Conservation (phyloP, 2,888 invertebrate species). For the Scaptomyza parva region DNA sequence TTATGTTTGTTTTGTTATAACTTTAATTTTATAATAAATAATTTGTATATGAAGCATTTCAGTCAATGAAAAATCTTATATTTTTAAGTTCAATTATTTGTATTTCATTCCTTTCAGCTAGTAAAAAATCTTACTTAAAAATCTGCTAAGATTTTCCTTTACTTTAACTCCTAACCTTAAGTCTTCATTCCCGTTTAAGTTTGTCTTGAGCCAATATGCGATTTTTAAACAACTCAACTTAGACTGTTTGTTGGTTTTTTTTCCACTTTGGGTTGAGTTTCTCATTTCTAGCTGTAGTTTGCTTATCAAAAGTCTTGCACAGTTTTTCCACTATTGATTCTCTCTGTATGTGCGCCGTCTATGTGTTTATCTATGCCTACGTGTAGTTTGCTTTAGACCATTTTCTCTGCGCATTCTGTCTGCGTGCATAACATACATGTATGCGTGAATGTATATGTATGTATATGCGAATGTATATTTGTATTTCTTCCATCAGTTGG, state of each 20-base stretch:
- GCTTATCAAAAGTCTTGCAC: conserved; percentile 39
- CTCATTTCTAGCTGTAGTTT: conserved; percentile 5
- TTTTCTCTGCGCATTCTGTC: conserved; percentile 29
- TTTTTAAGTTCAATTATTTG: too few species aligned
- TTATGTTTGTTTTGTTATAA: too few species aligned
- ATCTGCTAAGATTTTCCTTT: too few species aligned
- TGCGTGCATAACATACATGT: conserved; percentile 17
- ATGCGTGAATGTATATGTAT: conserved; percentile 4
- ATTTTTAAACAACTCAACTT: conserved; percentile 21
- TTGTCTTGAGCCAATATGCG: neutral
- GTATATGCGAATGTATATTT: neutral
- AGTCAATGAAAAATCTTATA: too few species aligned
- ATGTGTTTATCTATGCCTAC: conserved; percentile 72
- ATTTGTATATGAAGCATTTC: too few species aligned
- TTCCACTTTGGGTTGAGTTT: neutral
- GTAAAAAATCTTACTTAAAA: too few species aligned
- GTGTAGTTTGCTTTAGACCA: conserved; percentile 40
- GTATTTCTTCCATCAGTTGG: conserved; percentile 49
- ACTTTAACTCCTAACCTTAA: too few species aligned
- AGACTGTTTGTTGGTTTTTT: neutral
- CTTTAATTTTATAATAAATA: too few species aligned
- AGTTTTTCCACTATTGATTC: conserved; percentile 40
- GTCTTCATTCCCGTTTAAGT: neutral
- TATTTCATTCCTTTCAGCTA: too few species aligned
- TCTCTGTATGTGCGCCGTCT: conserved; percentile 14